A percentile compares a stretch with the other conserved stretches of the same genome.
Evolutionary conservation across 2,888 invertebrate species (phyloP).

Genomic region (Unio pictorum): DNA sequence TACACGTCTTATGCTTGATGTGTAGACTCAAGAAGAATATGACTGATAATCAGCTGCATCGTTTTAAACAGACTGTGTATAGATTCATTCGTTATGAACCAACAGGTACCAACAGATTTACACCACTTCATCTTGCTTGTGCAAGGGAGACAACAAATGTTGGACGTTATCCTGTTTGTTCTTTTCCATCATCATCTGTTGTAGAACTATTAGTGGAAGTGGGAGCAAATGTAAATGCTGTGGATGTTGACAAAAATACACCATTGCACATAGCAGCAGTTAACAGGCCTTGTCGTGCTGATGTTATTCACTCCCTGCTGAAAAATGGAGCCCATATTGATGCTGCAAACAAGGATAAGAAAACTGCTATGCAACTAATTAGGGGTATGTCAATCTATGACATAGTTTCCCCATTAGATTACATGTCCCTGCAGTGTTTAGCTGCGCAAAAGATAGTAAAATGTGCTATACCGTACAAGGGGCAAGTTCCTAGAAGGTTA

Average conservation of each 20-base stretch:
- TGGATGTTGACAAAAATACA: constrained; percentile 88
- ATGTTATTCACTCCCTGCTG: constrained; percentile 82
- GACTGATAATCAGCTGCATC: constrained; percentile 64
- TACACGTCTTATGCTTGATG: constrained; percentile 76
- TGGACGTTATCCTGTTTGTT: constrained; percentile 81
- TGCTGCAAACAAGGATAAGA: constrained; percentile 72
- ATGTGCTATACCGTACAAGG: constrained; percentile 74
- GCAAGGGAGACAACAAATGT: constrained; percentile 81
- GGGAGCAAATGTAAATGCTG: constrained; percentile 85
- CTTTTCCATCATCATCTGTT: constrained; percentile 81
- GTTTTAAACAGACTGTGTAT: constrained; percentile 82
- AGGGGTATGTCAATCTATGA: constrained; percentile 58
- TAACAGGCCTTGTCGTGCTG: constrained; percentile 81
- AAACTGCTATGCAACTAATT: constrained; percentile 65
- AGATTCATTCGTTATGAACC: constrained; percentile 82
- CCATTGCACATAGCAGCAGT: constrained; percentile 87
- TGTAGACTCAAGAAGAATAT: constrained; percentile 68
- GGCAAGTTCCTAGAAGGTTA: constrained; percentile 60
- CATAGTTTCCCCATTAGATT: constrained; percentile 63
- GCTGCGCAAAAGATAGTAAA: constrained; percentile 77
- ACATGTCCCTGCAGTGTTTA: constrained; percentile 66
- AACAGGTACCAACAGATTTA: constrained; percentile 70
- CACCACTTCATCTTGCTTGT: constrained; percentile 83
- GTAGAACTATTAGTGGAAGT: constrained; percentile 84
- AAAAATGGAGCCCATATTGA: constrained; percentile 89